These are phyloP conservation scores for Podarcis cretensis DNA, from an alignment of 2,113 vertebrate species.

Conservation along the genomic window DNA sequence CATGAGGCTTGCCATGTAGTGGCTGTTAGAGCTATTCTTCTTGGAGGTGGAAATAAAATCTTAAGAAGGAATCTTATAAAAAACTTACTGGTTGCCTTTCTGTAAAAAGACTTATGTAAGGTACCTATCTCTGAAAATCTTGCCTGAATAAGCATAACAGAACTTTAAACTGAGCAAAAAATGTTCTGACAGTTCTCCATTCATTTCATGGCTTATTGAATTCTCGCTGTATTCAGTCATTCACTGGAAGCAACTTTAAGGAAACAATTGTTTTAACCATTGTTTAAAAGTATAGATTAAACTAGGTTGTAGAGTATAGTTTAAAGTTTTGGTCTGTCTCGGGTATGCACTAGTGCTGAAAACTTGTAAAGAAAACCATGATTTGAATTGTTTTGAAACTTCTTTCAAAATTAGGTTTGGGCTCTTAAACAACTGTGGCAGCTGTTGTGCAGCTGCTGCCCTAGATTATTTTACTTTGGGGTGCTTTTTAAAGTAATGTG, in stretches of 20 bases:
- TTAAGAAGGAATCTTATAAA: not conserved
- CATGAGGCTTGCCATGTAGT: not conserved
- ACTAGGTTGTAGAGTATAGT: not conserved
- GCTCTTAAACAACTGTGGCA: not conserved
- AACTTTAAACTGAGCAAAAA: not conserved
- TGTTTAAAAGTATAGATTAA: not conserved
- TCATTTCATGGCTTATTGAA: too few relatives aligned
- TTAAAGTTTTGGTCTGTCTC: not conserved
- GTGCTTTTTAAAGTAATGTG: not conserved
- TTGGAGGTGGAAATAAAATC: too few relatives aligned
- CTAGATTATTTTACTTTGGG: not conserved
- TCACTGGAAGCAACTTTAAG: not conserved
- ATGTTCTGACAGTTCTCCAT: not conserved
- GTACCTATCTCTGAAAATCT: not conserved
- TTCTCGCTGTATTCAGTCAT: too few relatives aligned
- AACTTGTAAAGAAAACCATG: not conserved
- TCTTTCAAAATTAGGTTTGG: not conserved
- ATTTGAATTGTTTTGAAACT: not conserved
- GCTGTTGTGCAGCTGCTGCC: not conserved
- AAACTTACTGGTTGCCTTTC: not conserved
- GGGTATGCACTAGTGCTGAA: not conserved
- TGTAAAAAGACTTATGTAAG: not conserved
- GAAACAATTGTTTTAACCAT: not conserved
- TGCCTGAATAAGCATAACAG: not conserved
- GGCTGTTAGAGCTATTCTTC: not conserved